These are phyloP conservation scores for Phasianus colchicus DNA, from an alignment of 2,113 vertebrate species.

Conservation along the genomic window DNA sequence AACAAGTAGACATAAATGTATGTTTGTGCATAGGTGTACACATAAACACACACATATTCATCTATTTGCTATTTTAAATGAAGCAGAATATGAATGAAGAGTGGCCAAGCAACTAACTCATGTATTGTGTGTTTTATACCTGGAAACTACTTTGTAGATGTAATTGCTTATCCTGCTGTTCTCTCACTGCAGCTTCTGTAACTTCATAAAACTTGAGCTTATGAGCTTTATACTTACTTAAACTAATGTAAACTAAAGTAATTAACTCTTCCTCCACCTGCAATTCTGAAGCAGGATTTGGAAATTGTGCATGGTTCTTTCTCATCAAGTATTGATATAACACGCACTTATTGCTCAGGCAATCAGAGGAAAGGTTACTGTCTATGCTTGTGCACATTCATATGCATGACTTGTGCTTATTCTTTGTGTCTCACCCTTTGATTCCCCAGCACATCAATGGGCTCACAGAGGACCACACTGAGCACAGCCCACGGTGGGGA, in stretches of 20 bases:
- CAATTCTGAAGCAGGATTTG: neutral
- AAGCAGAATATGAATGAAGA: neutral
- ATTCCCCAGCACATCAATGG: conserved; percentile 32
- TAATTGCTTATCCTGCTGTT: neutral
- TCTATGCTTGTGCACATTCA: conserved; percentile 32
- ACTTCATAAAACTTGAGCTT: neutral
- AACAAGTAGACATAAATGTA: rapidly evolving
- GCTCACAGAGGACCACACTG: neutral
- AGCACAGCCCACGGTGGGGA: neutral
- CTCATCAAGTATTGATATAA: conserved; percentile 66
- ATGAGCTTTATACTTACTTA: neutral
- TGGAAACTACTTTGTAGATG: neutral
- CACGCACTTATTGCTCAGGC: conserved; percentile 46
- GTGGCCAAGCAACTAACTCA: neutral
- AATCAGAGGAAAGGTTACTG: conserved; percentile 65
- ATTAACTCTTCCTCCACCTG: neutral
- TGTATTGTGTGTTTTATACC: rapidly evolving
- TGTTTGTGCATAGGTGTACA: rapidly evolving
- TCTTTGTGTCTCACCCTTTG: conserved; percentile 11
- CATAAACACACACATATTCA: rapidly evolving
- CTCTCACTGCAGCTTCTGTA: neutral
- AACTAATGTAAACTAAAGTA: neutral
- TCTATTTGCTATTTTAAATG: neutral
- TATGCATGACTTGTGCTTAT: conserved; percentile 47
- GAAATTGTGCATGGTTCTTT: neutral